Conservation (phyloP, 2,797 vertebrate species). For the Morus bassanus region DNA sequence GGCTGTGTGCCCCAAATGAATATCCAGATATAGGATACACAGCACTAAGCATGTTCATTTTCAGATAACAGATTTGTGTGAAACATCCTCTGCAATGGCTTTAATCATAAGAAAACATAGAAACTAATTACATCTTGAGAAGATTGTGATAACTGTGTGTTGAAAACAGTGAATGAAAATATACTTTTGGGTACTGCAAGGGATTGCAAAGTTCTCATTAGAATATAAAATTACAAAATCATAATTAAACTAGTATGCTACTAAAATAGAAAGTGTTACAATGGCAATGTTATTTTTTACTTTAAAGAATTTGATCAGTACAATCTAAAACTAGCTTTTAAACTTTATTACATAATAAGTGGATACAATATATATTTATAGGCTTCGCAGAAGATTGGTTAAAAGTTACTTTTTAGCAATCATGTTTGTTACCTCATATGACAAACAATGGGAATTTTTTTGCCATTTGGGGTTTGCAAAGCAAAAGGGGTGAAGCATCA, state of each 20-base stretch:
- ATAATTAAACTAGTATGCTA: neutral
- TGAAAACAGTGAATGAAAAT: slow-evolving; percentile 40
- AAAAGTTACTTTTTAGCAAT: neutral
- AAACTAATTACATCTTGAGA: slow-evolving; percentile 54
- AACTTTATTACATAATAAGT: neutral
- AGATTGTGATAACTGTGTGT: slow-evolving; percentile 25
- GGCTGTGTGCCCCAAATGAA: slow-evolving; percentile 29
- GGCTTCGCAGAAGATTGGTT: neutral
- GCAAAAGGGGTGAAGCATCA: neutral
- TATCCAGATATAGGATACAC: slow-evolving; percentile 50
- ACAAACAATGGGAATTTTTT: neutral
- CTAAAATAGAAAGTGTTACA: neutral
- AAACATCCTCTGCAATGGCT: slow-evolving; percentile 45
- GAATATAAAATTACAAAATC: slow-evolving; percentile 3
- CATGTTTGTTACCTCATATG: neutral
- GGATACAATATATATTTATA: neutral
- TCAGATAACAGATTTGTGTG: neutral
- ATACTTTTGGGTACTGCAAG: neutral
- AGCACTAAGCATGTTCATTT: slow-evolving; percentile 23
- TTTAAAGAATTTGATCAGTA: neutral
- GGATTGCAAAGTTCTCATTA: neutral
- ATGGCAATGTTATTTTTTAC: neutral
- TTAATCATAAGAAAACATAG: slow-evolving; percentile 50
- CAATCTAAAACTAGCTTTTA: neutral
- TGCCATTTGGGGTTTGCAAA: neutral